These are phyloP conservation scores for Nibea coibor DNA, from an alignment of 2,113 vertebrate genomes.

Conservation along the genomic window DNA sequence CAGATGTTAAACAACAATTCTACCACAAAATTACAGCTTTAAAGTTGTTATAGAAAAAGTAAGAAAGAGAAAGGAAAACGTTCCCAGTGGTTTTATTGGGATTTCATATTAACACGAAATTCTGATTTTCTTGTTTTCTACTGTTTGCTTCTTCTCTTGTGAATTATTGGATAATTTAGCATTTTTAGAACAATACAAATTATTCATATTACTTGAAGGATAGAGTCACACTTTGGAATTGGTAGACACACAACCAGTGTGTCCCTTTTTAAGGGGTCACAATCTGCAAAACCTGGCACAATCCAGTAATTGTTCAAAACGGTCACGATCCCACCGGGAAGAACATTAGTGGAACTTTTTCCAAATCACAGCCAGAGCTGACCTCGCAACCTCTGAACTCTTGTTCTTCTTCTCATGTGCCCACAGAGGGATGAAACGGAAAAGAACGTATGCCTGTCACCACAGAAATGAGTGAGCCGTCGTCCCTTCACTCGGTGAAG, in stretches of 20 bases:
- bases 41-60: no score
- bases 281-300: background rate
- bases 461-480: slow-evolving; percentile 76
- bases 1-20: background rate
- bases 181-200: background rate
- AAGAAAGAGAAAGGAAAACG: no score
- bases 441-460: slow-evolving; percentile 73
- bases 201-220: background rate
- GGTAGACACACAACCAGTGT: background rate
- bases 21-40: no score
- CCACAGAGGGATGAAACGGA: slow-evolving; percentile 81
- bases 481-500: slow-evolving; percentile 77
- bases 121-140: background rate
- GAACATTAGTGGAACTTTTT: background rate
- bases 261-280: background rate
- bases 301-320: background rate
- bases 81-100: background rate
- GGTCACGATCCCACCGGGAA: background rate
- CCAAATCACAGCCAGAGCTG: background rate
- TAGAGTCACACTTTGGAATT: background rate
- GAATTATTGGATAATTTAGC: background rate
- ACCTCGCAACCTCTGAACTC: background rate
- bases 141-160: background rate
- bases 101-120: background rate
- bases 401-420: slow-evolving; percentile 9